Conservation (phyloP, 2,888 invertebrate genomes). For the Papilio gigon region DNA sequence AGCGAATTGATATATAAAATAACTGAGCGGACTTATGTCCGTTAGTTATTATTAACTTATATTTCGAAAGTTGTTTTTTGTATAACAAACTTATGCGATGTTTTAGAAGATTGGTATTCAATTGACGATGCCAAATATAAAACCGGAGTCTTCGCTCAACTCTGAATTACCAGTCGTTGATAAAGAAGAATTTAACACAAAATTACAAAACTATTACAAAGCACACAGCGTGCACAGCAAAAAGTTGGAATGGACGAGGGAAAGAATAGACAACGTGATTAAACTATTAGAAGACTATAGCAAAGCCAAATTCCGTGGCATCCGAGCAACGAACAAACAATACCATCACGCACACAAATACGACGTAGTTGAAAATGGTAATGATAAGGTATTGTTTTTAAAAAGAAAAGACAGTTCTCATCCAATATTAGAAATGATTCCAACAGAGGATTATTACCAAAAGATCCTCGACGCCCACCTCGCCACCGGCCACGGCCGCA, state of each 20-base stretch:
- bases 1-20: neutral
- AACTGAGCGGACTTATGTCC: neutral
- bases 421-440: conserved; percentile 28
- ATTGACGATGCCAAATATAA: neutral
- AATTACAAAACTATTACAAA: conserved; percentile 15
- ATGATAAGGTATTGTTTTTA: neutral
- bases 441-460: conserved; percentile 33
- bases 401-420: conserved; percentile 8
- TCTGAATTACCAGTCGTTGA: conserved; percentile 2
- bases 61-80: neutral
- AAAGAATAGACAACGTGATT: conserved; percentile 6
- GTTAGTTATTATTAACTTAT: neutral
- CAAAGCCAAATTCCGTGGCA: neutral
- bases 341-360: conserved; percentile 18
- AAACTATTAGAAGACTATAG: conserved; percentile 11
- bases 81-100: neutral
- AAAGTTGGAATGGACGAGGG: conserved; percentile 12
- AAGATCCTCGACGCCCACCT: conserved; percentile 35
- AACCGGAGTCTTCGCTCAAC: neutral
- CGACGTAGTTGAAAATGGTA: neutral
- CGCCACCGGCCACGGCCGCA: conserved; percentile 40
- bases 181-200: conserved; percentile 10
- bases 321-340: conserved; percentile 5
- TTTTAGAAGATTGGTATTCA: neutral
- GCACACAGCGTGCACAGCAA: conserved; percentile 4